Percentiles rank a stretch among this genome's conserved stretches.
phyloP scores from a whole-genome alignment of 64 coral and sea anemone species.

The Anthopleura sola region DNA sequence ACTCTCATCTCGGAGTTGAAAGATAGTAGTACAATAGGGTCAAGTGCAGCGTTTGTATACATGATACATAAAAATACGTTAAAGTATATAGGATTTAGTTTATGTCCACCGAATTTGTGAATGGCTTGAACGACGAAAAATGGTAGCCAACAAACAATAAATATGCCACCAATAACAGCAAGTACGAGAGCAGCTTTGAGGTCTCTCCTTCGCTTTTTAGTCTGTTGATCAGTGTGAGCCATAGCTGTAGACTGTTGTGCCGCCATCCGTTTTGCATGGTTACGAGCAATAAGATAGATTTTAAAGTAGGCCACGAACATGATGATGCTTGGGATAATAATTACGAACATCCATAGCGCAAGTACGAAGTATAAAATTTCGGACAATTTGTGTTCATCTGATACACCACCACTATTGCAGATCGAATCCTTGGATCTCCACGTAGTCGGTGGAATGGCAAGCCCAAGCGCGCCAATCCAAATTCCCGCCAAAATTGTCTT shows the following conservation, averaged over 20 bases:
- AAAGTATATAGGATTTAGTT: slow-evolving; percentile 80
- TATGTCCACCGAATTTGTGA: slow-evolving; percentile 79
- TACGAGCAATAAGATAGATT: slow-evolving; percentile 82
- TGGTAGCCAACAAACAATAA: slow-evolving; percentile 90
- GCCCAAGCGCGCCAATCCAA: slow-evolving; percentile 64
- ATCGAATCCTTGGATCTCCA: slow-evolving; percentile 78
- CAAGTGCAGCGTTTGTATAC: slow-evolving; percentile 91
- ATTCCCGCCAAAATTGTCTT: slow-evolving; percentile 75
- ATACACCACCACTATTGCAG: slow-evolving; percentile 79
- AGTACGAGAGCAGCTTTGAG: slow-evolving; percentile 79
- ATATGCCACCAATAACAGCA: slow-evolving; percentile 92
- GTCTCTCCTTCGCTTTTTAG: slow-evolving; percentile 58
- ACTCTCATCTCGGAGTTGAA: slow-evolving; percentile 87
- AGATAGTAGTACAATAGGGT: slow-evolving; percentile 68
- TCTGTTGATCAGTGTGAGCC: slow-evolving; percentile 35
- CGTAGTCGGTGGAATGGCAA: slow-evolving; percentile 76
- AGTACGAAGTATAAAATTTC: slow-evolving; percentile 92
- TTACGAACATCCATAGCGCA: slow-evolving; percentile 89
- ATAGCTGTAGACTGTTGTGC: slow-evolving; percentile 14
- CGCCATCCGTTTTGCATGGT: slow-evolving; percentile 57
- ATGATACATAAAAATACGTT: slow-evolving; percentile 86
- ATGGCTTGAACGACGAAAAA: slow-evolving; percentile 92
- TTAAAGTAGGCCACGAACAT: slow-evolving; percentile 84
- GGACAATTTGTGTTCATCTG: slow-evolving; percentile 68
- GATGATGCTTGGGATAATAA: slow-evolving; percentile 65